Base-by-base conservation (phyloP, 1,140 invertebrate genomes). In the Steinernema feltiae region DNA sequence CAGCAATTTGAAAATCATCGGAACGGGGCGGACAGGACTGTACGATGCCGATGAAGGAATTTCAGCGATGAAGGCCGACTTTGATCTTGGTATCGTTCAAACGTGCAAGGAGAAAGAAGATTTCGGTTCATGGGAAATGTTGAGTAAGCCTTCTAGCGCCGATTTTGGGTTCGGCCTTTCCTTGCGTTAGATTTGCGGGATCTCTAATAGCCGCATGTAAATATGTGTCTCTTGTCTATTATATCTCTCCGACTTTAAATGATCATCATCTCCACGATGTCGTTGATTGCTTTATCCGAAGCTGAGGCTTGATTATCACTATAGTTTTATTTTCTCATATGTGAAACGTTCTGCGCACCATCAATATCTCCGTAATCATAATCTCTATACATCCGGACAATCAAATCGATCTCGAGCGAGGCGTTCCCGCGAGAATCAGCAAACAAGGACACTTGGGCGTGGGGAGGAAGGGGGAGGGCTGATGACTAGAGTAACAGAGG, bases 401-500 rank as follows among this genome's bases (percentile, higher is more conserved):
- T 17, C 12, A 18, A 41, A 41, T 18, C 18, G 7, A 63, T 63
- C 53, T 63, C 53, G 53, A 63, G 53, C 53, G 53, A 63, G 53
- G 7, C 41, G 41, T 63, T 15, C 53, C 53, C 53, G 53, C 53
- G 53, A 63, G 53, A 63, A 63, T 3, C 7, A 63, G 53, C 53
- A 63, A 63, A 63, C 53, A 63, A 63, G 53, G 53, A 27, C 53
- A 63, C 53, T 63, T 63, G 53, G 53, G 53, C 2, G 7, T 15
- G 24, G 53, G 53, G 53, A 63, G 53, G 35, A 41, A 18, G 35
- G 18, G 35, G 35, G 35, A n/a, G n/a, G n/a, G n/a, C 41, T 27
- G 53, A 63, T 63, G 53, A 63, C 53, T 63, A 63, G 53, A 63
- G 53, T 27, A 63, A 63, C 53, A 63, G 53, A 63, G 53, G 53